Conservation (phyloP, 2,888 invertebrate species). For the Conomelus anceps region DNA sequence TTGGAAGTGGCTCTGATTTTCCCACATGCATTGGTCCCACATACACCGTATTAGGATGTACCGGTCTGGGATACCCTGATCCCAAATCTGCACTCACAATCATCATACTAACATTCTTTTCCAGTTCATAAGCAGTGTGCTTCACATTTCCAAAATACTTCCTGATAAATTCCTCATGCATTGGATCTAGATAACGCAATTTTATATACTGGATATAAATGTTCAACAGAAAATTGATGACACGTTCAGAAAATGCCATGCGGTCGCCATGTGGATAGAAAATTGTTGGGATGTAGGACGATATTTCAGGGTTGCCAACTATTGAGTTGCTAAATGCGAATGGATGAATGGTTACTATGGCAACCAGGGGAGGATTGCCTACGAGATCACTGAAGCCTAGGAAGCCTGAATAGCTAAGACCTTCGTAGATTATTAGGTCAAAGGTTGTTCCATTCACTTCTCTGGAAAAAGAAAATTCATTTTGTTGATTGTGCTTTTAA, state of each 20-base stretch:
- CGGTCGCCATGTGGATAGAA: neutral
- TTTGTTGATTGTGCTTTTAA: no score
- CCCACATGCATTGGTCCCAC: slow-evolving; percentile 40
- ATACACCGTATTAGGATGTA: slow-evolving; percentile 41
- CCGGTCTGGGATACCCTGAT: slow-evolving; percentile 37
- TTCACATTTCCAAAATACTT: slow-evolving; percentile 18
- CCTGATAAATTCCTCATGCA: slow-evolving; percentile 15
- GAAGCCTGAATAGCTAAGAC: neutral
- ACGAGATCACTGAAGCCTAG: neutral
- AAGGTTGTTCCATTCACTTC: neutral
- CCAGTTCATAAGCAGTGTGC: slow-evolving; percentile 8
- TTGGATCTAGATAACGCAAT: neutral
- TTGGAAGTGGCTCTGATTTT: slow-evolving; percentile 35
- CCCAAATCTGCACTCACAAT: slow-evolving; percentile 38
- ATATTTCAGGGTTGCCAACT: slow-evolving; percentile 9
- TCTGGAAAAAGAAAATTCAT: neutral
- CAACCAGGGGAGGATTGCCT: neutral
- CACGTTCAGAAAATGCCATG: slow-evolving; percentile 18
- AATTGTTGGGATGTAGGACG: slow-evolving; percentile 14
- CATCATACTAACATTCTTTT: slow-evolving; percentile 35
- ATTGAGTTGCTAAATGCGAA: neutral
- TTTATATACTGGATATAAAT: neutral
- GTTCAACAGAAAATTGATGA: slow-evolving; percentile 5
- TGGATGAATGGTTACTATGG: neutral
- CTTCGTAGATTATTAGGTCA: neutral